Conservation (phyloP, 2,797 vertebrate species). For the Halcyon chelicuti region DNA sequence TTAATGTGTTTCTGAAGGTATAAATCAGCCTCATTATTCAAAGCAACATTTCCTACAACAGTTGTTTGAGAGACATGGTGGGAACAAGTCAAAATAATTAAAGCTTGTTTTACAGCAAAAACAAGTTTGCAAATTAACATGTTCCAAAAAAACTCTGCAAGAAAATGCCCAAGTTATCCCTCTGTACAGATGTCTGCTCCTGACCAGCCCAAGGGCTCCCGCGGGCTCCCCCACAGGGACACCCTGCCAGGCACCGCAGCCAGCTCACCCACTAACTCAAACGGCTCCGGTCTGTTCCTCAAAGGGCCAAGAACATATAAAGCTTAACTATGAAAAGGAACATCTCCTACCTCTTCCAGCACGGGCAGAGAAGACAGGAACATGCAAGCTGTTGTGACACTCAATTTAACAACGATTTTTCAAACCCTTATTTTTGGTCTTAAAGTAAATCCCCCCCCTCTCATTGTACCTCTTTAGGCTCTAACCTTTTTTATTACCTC, state of each 20-base stretch:
- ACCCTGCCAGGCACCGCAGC: fast-evolving
- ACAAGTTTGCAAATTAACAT: constrained; percentile 14
- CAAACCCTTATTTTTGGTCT: background rate
- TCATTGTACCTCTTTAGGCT: background rate
- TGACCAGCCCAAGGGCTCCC: background rate
- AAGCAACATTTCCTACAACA: background rate
- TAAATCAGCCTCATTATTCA: background rate
- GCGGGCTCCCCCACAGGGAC: background rate
- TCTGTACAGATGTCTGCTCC: background rate
- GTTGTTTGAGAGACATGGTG: background rate
- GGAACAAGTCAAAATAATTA: constrained; percentile 37
- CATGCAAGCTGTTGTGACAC: background rate
- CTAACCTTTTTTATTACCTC: background rate
- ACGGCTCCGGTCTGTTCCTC: background rate
- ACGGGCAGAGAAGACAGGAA: background rate
- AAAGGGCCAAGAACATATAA: background rate
- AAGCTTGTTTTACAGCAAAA: constrained; percentile 44
- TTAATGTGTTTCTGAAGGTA: background rate
- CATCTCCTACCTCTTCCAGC: background rate
- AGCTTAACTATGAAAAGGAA: background rate
- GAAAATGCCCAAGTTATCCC: background rate
- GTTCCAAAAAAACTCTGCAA: background rate
- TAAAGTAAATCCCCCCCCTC: background rate
- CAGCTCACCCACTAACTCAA: background rate
- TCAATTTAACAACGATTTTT: background rate